Evolutionary conservation across 1,140 invertebrate genomes (phyloP), one percentile per base, ranked within the genome.

Genomic region (Orius laevigatus): DNA sequence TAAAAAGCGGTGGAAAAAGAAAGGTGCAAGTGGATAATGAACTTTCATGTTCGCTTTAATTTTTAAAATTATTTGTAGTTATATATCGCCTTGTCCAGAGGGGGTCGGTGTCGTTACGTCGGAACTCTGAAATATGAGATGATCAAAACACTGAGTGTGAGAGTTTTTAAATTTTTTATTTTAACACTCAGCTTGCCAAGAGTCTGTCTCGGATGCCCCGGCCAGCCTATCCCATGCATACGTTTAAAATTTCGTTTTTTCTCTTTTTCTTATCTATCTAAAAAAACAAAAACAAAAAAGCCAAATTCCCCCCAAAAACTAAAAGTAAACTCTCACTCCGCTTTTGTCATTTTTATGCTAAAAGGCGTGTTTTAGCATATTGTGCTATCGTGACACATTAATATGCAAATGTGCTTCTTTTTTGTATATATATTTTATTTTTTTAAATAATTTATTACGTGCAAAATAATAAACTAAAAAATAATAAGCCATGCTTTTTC

Each of bases 151-250:
- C 51, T 45, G 51, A 51, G 44, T 19, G 40, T 16, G 40, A 14
- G 12, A 42, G 19, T 16, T 15, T 15, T 25, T 4, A 16, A 14
- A 3, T 19, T 19, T 6, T 19, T 42, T 19, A 42, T 14, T 42
- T 12, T 19, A 15, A 50, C 42, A 50, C 48, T 33, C 56, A 57
- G 60, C 60, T 63, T 62, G 58, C 62, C 63, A 59, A 61, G 58
- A 64, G 63, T 61, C 62, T 64, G 63, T 66, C 63, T 56, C 59
- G 57, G 47, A 16, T 52, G 64, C 63, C 63, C 61, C 59, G 62
- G 62, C 55, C 60, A 62, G 59, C 63, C 49, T 51, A 45, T 52
- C 55, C 55, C 55, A 57, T 55, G 55, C 53, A 57, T 55, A 55
- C 46, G 48, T 42, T 20, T 39, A 49, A 39, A 38, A 16, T 16